phyloP scores from a whole-genome alignment of 2,797 vertebrate genomes.

The Ibycter americanus region DNA sequence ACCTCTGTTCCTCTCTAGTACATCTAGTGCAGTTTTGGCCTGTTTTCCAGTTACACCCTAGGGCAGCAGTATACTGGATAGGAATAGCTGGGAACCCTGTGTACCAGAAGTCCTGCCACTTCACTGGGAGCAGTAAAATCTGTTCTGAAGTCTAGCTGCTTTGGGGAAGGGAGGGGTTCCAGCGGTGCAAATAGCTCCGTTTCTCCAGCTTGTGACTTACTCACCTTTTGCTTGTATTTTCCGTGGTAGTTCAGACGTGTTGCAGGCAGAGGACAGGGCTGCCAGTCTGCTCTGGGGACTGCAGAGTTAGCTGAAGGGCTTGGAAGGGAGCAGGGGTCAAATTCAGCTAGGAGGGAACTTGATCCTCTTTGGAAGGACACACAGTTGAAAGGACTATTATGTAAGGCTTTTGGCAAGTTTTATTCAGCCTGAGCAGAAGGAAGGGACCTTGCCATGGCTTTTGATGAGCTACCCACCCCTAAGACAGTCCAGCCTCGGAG shows the following conservation, averaged over 20 bases:
- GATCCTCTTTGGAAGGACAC: constrained; percentile 24
- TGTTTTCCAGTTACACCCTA: not conserved
- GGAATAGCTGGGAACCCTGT: not conserved
- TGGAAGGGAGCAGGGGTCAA: not conserved
- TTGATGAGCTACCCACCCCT: not conserved
- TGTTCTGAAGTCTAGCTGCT: not conserved
- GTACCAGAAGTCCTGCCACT: not conserved
- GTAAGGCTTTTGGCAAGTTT: constrained; percentile 7
- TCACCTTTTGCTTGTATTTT: not conserved
- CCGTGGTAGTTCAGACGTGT: not conserved
- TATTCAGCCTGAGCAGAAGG: not conserved
- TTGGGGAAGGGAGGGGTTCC: not conserved
- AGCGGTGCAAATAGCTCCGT: not conserved
- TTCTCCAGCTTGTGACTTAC: not conserved
- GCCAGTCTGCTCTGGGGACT: not conserved
- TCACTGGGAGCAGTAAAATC: not conserved
- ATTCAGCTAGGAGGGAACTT: not conserved
- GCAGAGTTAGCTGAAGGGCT: not conserved
- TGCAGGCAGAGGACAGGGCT: not conserved
- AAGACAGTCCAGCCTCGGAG: not conserved
- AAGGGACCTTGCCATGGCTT: not conserved
- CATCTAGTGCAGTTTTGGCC: not conserved
- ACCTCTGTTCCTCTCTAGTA: not conserved
- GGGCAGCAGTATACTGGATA: not conserved
- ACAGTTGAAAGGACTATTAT: not conserved